A percentile compares a stretch with the other conserved stretches of the same genome.
Conservation (phyloP, 2,888 invertebrate genomes). For the Aleiodes leptofemur region DNA sequence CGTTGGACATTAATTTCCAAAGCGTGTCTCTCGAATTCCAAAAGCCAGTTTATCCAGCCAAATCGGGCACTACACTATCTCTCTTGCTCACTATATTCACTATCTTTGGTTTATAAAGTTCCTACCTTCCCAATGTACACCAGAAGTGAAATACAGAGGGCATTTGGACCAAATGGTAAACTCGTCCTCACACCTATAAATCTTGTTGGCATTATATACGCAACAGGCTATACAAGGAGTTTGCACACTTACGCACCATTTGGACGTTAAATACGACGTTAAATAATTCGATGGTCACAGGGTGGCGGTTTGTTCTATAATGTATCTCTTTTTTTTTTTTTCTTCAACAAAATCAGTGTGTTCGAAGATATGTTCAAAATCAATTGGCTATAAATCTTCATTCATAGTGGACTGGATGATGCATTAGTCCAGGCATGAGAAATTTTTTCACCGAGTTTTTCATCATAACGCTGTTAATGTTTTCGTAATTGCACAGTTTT, state of each 20-base stretch:
- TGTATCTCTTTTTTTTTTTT: not conserved
- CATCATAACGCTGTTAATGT: constrained; percentile 17
- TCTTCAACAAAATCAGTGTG: not conserved
- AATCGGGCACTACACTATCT: constrained; percentile 36
- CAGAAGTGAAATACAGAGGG: constrained; percentile 26
- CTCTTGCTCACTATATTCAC: constrained; percentile 24
- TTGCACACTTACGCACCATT: constrained; percentile 21
- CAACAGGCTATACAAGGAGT: constrained; percentile 34
- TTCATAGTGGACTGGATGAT: not conserved
- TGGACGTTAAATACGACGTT: constrained; percentile 23
- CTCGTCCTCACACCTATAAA: constrained; percentile 39
- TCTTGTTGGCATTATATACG: constrained; percentile 38
- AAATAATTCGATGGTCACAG: constrained; percentile 39
- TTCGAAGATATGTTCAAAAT: not conserved
- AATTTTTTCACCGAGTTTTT: not conserved
- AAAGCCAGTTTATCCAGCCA: constrained; percentile 37
- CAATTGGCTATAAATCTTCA: constrained; percentile 20
- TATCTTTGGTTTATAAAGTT: constrained; percentile 30
- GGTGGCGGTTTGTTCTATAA: constrained; percentile 2
- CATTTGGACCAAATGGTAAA: constrained; percentile 33
- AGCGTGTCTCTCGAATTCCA: constrained; percentile 42
- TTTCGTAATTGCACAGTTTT: not conserved
- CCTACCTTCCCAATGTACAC: constrained; percentile 9
- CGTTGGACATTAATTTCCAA: constrained; percentile 47
- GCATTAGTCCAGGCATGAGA: constrained; percentile 1